Percentiles rank a stretch among this genome's conserved stretches.
These are phyloP conservation scores for Hormaphis cornu DNA, from an alignment of 1,140 invertebrate species.

Conservation along the genomic window DNA sequence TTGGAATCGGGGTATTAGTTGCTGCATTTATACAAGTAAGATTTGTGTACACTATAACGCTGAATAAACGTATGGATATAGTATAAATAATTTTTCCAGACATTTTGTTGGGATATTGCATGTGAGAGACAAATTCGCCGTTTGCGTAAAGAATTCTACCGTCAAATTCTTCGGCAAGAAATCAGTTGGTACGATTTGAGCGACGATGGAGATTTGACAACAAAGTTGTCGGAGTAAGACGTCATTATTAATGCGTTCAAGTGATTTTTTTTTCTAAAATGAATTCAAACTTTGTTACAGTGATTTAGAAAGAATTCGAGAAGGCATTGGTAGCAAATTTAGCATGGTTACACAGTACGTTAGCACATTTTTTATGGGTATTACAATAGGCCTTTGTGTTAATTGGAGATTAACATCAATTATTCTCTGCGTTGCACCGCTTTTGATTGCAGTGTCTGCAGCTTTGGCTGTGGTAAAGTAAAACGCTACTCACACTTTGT, in stretches of 20 bases:
- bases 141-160: slow-evolving; percentile 43
- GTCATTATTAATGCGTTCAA: not conserved
- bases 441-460: slow-evolving; percentile 54
- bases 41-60: too few relatives aligned
- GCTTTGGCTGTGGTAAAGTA: slow-evolving; percentile 46
- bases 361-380: slow-evolving; percentile 56
- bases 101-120: slow-evolving; percentile 42
- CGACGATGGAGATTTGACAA: slow-evolving; percentile 70
- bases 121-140: slow-evolving; percentile 43
- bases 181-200: slow-evolving; percentile 77
- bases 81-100: slow-evolving; percentile 38
- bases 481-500: not conserved
- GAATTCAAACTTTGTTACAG: too few relatives aligned
- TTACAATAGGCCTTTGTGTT: slow-evolving; percentile 62
- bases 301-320: slow-evolving; percentile 77
- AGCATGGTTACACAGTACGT: slow-evolving; percentile 66
- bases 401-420: slow-evolving; percentile 76
- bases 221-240: slow-evolving; percentile 70
- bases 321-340: slow-evolving; percentile 82
- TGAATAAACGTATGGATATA: too few relatives aligned
- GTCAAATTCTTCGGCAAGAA: slow-evolving; percentile 53
- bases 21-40: slow-evolving; percentile 34
- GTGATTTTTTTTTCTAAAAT: not conserved
- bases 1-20: slow-evolving; percentile 30
- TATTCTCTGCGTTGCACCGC: slow-evolving; percentile 64